A percentile compares a stretch with the other conserved stretches of the same genome.
phyloP scores from a whole-genome alignment of 2,113 vertebrate species.

The Myiopsitta monachus region DNA sequence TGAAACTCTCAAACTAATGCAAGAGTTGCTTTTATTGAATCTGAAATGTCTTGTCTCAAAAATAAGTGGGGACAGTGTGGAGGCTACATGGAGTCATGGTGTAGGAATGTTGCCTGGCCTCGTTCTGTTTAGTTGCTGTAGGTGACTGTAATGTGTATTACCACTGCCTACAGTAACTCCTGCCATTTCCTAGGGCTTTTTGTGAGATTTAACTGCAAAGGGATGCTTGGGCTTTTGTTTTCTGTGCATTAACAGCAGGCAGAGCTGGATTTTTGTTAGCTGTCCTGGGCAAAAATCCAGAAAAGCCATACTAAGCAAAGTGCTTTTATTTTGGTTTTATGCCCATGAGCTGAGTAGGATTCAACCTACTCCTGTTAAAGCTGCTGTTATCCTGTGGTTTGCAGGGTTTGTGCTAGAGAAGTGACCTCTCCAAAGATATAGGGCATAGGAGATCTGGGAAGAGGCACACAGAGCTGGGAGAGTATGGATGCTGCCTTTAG shows the following conservation, averaged over 20 bases:
- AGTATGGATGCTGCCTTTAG: neutral
- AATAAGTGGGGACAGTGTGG: fast-evolving
- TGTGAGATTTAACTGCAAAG: neutral
- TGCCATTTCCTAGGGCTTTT: neutral
- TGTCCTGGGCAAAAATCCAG: neutral
- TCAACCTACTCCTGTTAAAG: neutral
- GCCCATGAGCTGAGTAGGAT: neutral
- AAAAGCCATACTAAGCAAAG: neutral
- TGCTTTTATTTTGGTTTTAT: constrained; percentile 16
- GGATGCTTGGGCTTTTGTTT: neutral
- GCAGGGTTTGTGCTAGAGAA: neutral
- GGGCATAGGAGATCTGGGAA: neutral
- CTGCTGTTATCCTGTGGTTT: neutral
- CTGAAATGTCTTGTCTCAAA: neutral
- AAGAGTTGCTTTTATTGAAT: neutral
- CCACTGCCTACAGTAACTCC: neutral
- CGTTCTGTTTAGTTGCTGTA: fast-evolving
- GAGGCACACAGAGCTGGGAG: neutral
- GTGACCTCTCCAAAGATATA: neutral
- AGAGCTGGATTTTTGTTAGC: neutral
- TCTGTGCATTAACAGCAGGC: neutral
- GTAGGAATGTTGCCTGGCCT: neutral
- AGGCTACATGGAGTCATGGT: neutral
- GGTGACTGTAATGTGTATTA: neutral
- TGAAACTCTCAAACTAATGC: neutral